Conservation (phyloP, 2,113 vertebrate genomes). For the Lethenteron camtschaticum region DNA sequence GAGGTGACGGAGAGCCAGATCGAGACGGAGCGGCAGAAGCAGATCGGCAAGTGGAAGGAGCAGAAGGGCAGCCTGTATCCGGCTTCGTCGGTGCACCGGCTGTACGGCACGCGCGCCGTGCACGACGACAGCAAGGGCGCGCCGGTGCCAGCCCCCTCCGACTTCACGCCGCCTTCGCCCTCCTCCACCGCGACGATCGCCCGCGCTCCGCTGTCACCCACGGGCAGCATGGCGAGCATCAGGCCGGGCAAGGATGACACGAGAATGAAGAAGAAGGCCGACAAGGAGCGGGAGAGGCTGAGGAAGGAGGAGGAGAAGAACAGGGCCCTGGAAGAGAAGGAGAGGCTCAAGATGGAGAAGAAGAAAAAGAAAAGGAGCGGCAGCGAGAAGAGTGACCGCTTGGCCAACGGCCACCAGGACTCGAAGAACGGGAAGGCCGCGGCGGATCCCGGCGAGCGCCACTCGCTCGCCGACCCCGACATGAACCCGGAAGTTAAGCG, state of each 20-base stretch:
- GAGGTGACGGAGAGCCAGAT: constrained; percentile 1
- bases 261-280: not conserved
- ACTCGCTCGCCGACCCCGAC: not conserved
- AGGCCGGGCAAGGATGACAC: not conserved
- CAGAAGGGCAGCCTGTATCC: not conserved
- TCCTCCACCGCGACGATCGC: not conserved
- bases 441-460: not conserved
- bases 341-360: not conserved
- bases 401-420: not conserved
- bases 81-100: not conserved
- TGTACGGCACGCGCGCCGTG: constrained; percentile 4
- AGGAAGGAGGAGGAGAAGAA: not conserved
- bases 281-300: not conserved
- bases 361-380: not conserved
- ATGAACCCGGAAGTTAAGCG: not conserved
- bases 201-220: not conserved
- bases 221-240: not conserved
- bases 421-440: not conserved
- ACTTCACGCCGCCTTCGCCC: not conserved
- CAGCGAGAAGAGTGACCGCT: not conserved
- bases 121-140: not conserved
- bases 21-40: not conserved
- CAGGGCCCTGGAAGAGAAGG: not conserved
- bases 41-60: constrained; percentile 1
- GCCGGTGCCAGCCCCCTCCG: not conserved